Evolutionary conservation across 2,888 invertebrate species (phyloP), one percentile per base, ranked within the genome.

Genomic region (Drosophila flavopinicola): DNA sequence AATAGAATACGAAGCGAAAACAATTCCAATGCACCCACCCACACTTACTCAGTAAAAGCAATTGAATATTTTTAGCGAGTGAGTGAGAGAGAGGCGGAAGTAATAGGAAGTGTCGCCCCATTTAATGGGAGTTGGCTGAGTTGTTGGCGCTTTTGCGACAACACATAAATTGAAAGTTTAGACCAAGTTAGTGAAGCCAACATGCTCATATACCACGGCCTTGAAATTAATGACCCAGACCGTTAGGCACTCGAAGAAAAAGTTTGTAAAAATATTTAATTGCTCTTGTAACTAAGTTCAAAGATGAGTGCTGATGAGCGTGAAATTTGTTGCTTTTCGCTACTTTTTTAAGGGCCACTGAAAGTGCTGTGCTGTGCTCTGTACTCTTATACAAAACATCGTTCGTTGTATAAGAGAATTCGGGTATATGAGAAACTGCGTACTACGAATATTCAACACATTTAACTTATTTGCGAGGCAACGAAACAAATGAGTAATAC

Each of bases 41-140:
- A 20, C 32, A 25, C 25, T 35, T 35, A 27, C 44, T 24, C 29
- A 30, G 11, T 35, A 17, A 51, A 47, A 66, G 64, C 75, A 75
- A 79, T 79, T 78, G 76, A 79, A 75, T 78, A 79, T 79, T 78
- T 79, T 76, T 76, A 45, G 63, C 39, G 42, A 42, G 51, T 64
- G 44, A 60, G 58, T 59, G 65, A 51, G 39, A 60, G 58, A 61
- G 65, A 51, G 39, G 59, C 53, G 58, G 38, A 61, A 51, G 53
- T 52, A 54, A 42, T 53, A 13, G 45, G 41, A 65, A 73, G 65
- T 24, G 37, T 37, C 41, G 42, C 23, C n/a, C 15, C 15, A n/a
- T 48, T 51, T 42, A 49, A 45, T 49, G 51, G 32, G 6, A 47
- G 51, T 51, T 32, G 27, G 13, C 39, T 15, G 42, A 54, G 53